phyloP scores from a whole-genome alignment of 2,888 invertebrate species.

The Eueremaeus valkanovi region DNA sequence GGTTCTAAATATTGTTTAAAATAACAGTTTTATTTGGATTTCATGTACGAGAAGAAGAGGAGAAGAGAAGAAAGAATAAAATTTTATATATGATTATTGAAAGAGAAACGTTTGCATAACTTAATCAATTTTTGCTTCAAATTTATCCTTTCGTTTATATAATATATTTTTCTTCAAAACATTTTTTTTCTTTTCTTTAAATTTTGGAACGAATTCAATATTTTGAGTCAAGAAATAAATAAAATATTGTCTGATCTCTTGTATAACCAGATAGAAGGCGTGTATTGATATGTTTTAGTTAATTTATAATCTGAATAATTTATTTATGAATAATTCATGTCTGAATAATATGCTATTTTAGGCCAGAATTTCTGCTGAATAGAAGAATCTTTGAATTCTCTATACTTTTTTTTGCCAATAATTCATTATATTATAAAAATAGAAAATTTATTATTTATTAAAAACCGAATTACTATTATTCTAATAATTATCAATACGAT shows the following conservation, averaged over 20 bases:
- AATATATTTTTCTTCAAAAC: neutral
- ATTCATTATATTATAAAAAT: too few relatives aligned
- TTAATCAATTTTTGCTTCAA: neutral
- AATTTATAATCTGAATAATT: conserved; percentile 3
- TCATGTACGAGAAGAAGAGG: neutral
- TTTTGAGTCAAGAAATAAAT: neutral
- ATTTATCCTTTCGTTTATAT: neutral
- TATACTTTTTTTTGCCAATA: too few relatives aligned
- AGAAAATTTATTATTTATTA: conserved; percentile 13
- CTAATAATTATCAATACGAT: neutral
- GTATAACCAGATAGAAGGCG: neutral
- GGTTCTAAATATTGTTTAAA: neutral
- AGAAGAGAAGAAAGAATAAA: neutral
- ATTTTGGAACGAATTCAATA: neutral
- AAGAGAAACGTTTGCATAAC: neutral
- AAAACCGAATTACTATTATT: neutral
- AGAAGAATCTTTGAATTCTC: neutral
- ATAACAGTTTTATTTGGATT: neutral
- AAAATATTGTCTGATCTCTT: neutral
- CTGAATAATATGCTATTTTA: neutral
- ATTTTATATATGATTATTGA: too few relatives aligned
- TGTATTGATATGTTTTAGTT: neutral
- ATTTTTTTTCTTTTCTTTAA: neutral
- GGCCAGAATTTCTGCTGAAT: neutral
- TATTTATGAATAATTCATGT: conserved; percentile 12